Conservation (phyloP, 2,797 vertebrate genomes). For the Gymnoscopelus microlampas region DNA sequence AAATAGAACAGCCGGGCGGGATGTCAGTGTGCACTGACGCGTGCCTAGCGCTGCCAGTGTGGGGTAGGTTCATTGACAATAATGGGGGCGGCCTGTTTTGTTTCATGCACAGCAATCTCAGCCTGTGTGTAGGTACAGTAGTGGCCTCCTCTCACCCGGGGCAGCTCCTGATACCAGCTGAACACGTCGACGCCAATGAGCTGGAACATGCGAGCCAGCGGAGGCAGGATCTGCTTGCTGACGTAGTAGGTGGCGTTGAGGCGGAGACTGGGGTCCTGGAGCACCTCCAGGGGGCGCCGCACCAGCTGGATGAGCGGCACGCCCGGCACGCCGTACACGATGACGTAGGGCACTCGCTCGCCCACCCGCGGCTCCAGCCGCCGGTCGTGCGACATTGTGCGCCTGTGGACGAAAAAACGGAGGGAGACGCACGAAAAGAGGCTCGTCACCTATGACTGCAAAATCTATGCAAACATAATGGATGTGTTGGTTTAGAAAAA, state of each 20-base stretch:
- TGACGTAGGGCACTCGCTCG: constrained; percentile 94
- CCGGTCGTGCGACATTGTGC: constrained; percentile 91
- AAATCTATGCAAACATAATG: too few relatives aligned
- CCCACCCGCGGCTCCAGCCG: constrained; percentile 93
- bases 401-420: constrained; percentile 71
- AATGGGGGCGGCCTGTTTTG: too few relatives aligned
- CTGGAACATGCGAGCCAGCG: constrained; percentile 90
- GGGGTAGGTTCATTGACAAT: too few relatives aligned
- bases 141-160: constrained; percentile 83
- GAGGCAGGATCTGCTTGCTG: constrained; percentile 96
- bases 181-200: constrained; percentile 96
- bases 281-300: constrained; percentile 88
- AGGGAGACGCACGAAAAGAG: not conserved
- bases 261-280: constrained; percentile 89
- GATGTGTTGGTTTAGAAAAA: too few relatives aligned
- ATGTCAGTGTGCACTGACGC: too few relatives aligned
- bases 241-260: constrained; percentile 95
- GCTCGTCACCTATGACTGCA: too few relatives aligned
- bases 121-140: not conserved
- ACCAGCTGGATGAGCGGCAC: constrained; percentile 96
- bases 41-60: too few relatives aligned
- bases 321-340: constrained; percentile 91
- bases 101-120: too few relatives aligned
- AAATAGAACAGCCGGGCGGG: too few relatives aligned
- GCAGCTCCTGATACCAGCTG: constrained; percentile 95